Percentiles rank a stretch among this genome's conserved stretches.
Evolutionary conservation across 2,797 vertebrate genomes (phyloP).

Genomic region (Danio kyathit): DNA sequence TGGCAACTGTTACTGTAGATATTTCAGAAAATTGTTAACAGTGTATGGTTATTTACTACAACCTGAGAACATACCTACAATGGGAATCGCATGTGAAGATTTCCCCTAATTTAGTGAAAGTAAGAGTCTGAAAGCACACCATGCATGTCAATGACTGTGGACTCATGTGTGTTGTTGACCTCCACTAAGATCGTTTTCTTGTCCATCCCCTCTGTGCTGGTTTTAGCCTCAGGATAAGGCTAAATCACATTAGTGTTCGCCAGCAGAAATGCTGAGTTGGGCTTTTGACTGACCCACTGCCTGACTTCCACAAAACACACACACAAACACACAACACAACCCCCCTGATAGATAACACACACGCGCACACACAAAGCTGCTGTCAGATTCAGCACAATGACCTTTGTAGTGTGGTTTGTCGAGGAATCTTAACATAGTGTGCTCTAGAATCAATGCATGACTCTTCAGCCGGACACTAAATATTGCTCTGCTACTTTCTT

Average conservation of each 20-base stretch:
- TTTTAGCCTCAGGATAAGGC: constrained; percentile 43
- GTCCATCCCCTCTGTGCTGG: constrained; percentile 16
- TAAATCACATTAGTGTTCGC: constrained; percentile 47
- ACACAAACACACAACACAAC: constrained; percentile 22
- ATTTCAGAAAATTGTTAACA: too few relatives aligned
- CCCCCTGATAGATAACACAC: neutral
- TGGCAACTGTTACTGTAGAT: too few relatives aligned
- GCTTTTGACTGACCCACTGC: constrained; percentile 37
- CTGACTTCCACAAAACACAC: constrained; percentile 1
- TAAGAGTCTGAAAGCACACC: neutral
- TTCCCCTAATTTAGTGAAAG: too few relatives aligned
- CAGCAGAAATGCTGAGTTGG: constrained; percentile 38
- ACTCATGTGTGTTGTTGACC: constrained; percentile 55
- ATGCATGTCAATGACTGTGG: constrained; percentile 51
- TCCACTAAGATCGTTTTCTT: constrained; percentile 24
- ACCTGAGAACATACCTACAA: too few relatives aligned
- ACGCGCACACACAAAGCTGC: constrained; percentile 17
- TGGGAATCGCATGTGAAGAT: too few relatives aligned
- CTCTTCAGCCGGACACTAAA: constrained; percentile 16
- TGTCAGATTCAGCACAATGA: constrained; percentile 41
- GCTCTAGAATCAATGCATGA: constrained; percentile 30
- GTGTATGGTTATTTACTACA: too few relatives aligned
- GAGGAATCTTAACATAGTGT: constrained; percentile 9
- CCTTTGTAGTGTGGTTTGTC: constrained; percentile 25
- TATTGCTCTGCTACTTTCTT: constrained; percentile 18